Base-by-base conservation (phyloP, 2,888 invertebrate genomes). In the Catocala fraxini region DNA sequence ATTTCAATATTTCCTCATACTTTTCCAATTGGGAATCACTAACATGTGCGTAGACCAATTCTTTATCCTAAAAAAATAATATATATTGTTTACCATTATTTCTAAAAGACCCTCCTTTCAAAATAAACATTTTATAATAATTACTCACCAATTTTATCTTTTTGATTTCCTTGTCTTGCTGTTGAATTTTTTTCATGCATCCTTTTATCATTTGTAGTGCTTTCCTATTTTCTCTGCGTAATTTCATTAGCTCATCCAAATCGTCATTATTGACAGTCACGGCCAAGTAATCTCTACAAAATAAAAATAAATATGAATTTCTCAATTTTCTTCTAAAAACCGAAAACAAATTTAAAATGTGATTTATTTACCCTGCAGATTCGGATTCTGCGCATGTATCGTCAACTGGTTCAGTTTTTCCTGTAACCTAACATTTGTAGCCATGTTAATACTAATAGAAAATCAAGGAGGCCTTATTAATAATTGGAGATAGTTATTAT, bases 171-270 rank as follows among this genome's bases (percentile, higher is more conserved):
- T 92, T 93, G 68, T 95, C 94, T 73, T 95, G 89, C 68, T 95
- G 93, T 66, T 95, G 91, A 72, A 95, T 95, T 73, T 94, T 94
- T 64, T 94, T 92, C 90, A 95, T 92, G 68, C 95, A 95, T 39
- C 92, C 94, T 85, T 95, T 95, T 55, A 95, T 95, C 90, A 95
- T 94, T 77, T 94, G 94, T 51, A 95, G 82, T 4, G 95, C 95
- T 77, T 95, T 95, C 48, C 90, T 88, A 70, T 95, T 92, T 69
- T 95, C 95, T 11, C 83, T 83, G 48, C 94, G 93, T n/a, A 95
- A 77, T 68, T 91, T 93, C 15, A 91, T 86, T 53, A 95, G 77
- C 75, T 94, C 92, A 77, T 90, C 91, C 84, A 89, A 78, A 60
- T 92, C 89, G 10, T 89, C 88, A 64, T 89, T 90, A 70, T 90